phyloP scores from a whole-genome alignment of 2,888 invertebrate species.

The Elegia similella region DNA sequence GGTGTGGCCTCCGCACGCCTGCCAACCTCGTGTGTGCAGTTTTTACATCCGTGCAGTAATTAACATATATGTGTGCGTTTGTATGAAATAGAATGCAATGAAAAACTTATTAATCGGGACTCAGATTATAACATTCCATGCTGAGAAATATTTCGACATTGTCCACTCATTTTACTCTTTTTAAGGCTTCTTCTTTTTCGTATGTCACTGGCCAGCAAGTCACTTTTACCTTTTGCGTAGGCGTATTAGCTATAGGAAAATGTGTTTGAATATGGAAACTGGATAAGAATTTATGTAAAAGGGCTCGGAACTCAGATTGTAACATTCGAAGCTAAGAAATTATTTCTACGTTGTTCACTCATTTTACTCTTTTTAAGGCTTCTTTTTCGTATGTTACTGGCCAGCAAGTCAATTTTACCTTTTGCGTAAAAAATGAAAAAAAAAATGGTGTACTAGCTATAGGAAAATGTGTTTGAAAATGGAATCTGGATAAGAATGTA shows the following conservation, averaged over 20 bases:
- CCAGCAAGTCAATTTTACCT: too few species aligned
- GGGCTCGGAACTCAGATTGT: conserved; percentile 24
- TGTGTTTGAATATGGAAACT: conserved; percentile 36
- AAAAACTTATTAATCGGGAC: conserved; percentile 32
- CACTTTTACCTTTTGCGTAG: too few species aligned
- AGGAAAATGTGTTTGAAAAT: conserved; percentile 44
- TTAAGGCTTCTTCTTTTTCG: too few species aligned
- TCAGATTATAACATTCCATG: conserved; percentile 17
- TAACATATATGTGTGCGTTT: conserved; percentile 45
- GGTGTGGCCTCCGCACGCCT: conserved; percentile 69
- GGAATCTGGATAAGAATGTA: conserved; percentile 26
- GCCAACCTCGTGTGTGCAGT: conserved; percentile 70
- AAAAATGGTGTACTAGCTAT: too few species aligned
- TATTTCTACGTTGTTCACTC: not conserved
- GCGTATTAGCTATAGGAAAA: conserved; percentile 58
- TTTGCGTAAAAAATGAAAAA: too few species aligned
- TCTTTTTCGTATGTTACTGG: too few species aligned
- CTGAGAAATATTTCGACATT: not conserved
- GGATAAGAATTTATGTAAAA: conserved; percentile 25
- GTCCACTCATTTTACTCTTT: not conserved
- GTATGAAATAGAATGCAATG: conserved; percentile 28
- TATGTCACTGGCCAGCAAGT: too few species aligned
- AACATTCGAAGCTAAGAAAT: conserved; percentile 5
- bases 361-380: too few species aligned
- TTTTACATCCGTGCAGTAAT: conserved; percentile 65